Conservation (phyloP, 2,888 invertebrate species). For the Pseudeuparius sepicola region DNA sequence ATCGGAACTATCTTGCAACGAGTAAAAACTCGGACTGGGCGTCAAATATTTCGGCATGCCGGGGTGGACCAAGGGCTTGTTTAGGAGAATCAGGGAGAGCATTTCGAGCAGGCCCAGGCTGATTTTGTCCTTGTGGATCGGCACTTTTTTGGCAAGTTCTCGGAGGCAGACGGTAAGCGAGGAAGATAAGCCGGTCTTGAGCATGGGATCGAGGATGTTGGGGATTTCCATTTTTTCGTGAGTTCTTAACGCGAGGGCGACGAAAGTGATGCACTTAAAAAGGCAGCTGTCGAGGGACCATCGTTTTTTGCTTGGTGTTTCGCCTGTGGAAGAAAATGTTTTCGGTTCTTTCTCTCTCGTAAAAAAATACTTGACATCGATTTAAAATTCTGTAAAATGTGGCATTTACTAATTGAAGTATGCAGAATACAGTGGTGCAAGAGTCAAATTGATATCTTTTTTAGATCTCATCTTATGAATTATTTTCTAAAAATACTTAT, state of each 20-base stretch:
- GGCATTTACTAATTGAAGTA: no score
- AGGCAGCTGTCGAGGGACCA: slow-evolving; percentile 74
- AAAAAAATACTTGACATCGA: no score
- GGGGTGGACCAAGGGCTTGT: slow-evolving; percentile 72
- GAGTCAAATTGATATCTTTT: no score
- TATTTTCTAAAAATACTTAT: no score
- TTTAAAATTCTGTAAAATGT: no score
- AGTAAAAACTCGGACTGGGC: slow-evolving; percentile 39
- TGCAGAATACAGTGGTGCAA: no score
- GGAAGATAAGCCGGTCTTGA: slow-evolving; percentile 82
- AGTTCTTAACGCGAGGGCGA: slow-evolving; percentile 76
- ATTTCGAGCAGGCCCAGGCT: slow-evolving; percentile 88
- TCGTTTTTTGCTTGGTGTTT: slow-evolving; percentile 66
- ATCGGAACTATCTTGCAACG: slow-evolving; percentile 50
- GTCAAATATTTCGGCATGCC: slow-evolving; percentile 59
- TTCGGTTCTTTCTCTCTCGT: no score
- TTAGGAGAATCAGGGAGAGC: slow-evolving; percentile 83
- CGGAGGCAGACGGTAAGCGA: slow-evolving; percentile 84
- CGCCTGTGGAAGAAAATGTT: no score
- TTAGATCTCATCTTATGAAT: no score
- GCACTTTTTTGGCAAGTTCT: slow-evolving; percentile 78
- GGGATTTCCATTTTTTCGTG: slow-evolving; percentile 68
- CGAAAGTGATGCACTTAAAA: slow-evolving; percentile 85
- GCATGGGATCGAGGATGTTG: slow-evolving; percentile 82
- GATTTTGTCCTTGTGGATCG: slow-evolving; percentile 78